Evolutionary conservation across 2,113 vertebrate genomes (phyloP).

Genomic region (Microcebus tavaratra): DNA sequence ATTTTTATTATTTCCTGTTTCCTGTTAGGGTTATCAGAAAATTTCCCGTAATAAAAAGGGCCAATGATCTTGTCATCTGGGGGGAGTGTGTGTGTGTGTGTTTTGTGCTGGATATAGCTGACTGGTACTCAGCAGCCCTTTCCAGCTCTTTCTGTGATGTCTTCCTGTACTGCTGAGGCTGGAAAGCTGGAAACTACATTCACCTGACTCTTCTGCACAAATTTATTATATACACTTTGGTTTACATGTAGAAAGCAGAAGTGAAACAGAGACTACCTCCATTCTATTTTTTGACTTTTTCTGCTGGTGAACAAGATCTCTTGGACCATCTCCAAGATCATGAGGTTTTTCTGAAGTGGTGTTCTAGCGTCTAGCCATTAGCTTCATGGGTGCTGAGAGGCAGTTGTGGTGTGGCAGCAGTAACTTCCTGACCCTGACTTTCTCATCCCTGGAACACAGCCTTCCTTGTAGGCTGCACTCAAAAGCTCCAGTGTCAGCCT

Average conservation of each 20-base stretch:
- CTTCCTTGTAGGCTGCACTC: not conserved
- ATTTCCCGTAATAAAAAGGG: not conserved
- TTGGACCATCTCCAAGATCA: not conserved
- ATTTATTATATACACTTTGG: not conserved
- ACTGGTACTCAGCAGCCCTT: not conserved
- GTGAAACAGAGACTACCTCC: not conserved
- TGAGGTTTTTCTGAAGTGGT: not conserved
- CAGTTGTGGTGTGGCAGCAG: not conserved
- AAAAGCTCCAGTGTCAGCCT: not conserved
- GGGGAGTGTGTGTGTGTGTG: not conserved
- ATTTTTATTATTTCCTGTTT: not conserved
- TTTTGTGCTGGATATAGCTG: not conserved
- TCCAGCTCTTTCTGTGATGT: not conserved
- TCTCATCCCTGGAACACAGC: not conserved
- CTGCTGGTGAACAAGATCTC: not conserved
- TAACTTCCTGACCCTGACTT: not conserved
- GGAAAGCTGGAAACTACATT: not conserved
- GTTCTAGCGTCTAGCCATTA: not conserved
- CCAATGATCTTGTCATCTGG: not conserved
- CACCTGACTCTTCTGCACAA: not conserved
- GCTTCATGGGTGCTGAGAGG: not conserved
- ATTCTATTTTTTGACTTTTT: not conserved
- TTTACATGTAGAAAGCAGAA: not conserved
- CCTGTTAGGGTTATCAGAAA: not conserved
- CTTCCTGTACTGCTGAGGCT: not conserved